These are phyloP conservation scores for Montipora foliosa DNA, from an alignment of 64 coral and sea anemone species.

Conservation along the genomic window DNA sequence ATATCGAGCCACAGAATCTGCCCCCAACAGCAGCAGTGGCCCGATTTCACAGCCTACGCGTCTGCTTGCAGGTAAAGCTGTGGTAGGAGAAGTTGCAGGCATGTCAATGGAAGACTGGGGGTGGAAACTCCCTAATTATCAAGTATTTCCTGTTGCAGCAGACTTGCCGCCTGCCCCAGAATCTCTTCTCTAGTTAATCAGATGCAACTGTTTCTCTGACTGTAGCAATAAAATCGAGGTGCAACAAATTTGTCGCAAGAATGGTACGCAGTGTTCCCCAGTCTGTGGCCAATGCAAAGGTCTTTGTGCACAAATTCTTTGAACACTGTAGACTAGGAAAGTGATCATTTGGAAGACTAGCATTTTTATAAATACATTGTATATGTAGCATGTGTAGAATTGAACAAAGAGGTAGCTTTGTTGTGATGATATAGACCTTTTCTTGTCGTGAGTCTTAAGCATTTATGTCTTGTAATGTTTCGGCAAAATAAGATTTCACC, in stretches of 20 bases:
- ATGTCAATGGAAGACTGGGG: constrained; percentile 28
- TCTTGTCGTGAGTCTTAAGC: too few species aligned
- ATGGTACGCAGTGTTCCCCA: constrained; percentile 35
- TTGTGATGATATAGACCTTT: too few species aligned
- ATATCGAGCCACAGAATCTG: constrained; percentile 1
- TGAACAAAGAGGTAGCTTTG: too few species aligned
- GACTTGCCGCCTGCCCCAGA: constrained; percentile 35
- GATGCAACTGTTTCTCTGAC: constrained; percentile 53
- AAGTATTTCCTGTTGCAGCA: constrained; percentile 17
- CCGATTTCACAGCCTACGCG: constrained; percentile 23
- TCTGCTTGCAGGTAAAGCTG: constrained; percentile 27
- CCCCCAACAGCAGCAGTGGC: constrained; percentile 7
- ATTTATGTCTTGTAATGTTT: too few species aligned
- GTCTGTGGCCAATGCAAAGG: background rate
- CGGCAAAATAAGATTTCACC: too few species aligned
- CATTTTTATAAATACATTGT: background rate
- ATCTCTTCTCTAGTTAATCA: constrained; percentile 34
- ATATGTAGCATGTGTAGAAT: background rate
- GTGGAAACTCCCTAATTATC: constrained; percentile 28
- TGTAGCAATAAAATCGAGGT: constrained; percentile 26
- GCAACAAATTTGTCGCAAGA: constrained; percentile 28
- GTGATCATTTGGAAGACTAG: constrained; percentile 20
- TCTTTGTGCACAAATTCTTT: background rate
- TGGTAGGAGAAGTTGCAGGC: constrained; percentile 13
- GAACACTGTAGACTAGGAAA: constrained; percentile 6